Evolutionary conservation across 2,113 vertebrate species (phyloP), one percentile per base, ranked within the genome.

Genomic region (Gymnarchus niloticus): DNA sequence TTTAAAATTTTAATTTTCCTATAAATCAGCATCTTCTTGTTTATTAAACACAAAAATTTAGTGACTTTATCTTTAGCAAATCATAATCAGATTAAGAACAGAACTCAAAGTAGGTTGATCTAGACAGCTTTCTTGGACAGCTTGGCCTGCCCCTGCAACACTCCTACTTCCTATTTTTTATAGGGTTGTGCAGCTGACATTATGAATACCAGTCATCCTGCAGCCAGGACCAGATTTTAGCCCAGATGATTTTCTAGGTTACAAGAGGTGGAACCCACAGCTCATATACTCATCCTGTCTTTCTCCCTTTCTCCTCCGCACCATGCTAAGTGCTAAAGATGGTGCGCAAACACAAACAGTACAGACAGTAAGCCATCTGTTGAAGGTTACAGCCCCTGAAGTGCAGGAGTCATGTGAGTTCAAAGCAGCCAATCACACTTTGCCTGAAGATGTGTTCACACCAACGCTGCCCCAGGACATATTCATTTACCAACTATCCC

Each of bases 341-440:
- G 6, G 19, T 17, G 37, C 6, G 44, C 37, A 78, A 37, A 3
- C 44, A 37, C 44, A 78, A 37, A 12, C 76, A 1, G 44, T 12
- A 1, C 65, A 78, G 76, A 21, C 76, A 46, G 9, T 78, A 21
- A 48, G 76, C 19, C 76, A 78, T 78, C 76, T 78, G 76, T 17
- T 78, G 76, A 48, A 48, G 83, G 88, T 61, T 92, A 91, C 87
- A 65, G 91, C 91, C 91, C 88, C 85, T 69, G 92, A 93, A 92
- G 92, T 93, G 92, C 88, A 91, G 92, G 83, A 91, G 91, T 87
- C 88, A 92, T 89, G 94, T 94, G 92, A 94, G 94, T 93, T 94
- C 93, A 93, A 92, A 91, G 93, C 93, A 95, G 92, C 94, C 93
- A 95, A 95, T 95, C 92, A 94, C 91, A 94, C 95, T 92, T 54